Conservation (phyloP, 1,140 invertebrate species). For the Lepidotrigona ventralis region DNA sequence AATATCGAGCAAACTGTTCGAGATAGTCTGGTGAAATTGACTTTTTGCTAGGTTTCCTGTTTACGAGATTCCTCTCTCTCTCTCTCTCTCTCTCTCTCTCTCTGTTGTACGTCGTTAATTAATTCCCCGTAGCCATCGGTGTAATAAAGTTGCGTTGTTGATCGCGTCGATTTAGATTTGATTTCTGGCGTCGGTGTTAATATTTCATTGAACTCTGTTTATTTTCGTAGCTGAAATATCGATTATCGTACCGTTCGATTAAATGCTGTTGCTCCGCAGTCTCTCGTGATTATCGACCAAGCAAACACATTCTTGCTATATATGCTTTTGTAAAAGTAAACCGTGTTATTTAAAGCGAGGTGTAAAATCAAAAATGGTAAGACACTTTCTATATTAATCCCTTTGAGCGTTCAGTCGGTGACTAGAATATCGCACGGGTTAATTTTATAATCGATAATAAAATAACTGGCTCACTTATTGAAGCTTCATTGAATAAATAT, state of each 20-base stretch:
- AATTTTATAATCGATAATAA: too few species aligned
- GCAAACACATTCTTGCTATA: neutral
- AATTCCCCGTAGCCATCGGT: neutral
- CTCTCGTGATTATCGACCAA: neutral
- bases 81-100: too few species aligned
- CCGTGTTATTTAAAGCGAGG: neutral
- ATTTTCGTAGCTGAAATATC: neutral
- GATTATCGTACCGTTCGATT: neutral
- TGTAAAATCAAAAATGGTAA: neutral
- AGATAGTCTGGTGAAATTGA: neutral
- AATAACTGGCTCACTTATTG: too few species aligned
- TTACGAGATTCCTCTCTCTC: neutral
- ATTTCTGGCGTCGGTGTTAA: neutral
- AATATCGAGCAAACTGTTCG: neutral
- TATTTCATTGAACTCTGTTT: neutral
- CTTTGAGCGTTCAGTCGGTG: too few species aligned
- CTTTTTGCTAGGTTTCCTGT: neutral
- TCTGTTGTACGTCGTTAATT: neutral
- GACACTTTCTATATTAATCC: too few species aligned
- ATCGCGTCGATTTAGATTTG: too few species aligned
- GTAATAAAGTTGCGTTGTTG: neutral
- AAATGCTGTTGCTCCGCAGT: neutral
- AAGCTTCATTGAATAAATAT: too few species aligned
- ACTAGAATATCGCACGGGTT: too few species aligned
- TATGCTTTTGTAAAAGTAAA: neutral